phyloP scores from a whole-genome alignment of 2,888 invertebrate genomes.

The Athrips mouffetella region DNA sequence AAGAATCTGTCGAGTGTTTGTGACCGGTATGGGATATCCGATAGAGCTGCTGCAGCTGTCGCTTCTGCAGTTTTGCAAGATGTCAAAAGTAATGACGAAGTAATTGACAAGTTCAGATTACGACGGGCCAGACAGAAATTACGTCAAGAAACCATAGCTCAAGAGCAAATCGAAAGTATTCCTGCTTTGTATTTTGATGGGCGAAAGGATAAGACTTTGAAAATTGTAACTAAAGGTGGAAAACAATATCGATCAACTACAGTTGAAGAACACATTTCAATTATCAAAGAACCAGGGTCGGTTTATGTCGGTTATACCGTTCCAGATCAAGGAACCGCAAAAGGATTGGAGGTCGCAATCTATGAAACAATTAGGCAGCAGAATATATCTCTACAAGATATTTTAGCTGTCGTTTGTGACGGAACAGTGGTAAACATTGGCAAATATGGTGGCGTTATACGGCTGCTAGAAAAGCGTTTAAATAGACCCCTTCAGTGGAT shows the following conservation, averaged over 20 bases:
- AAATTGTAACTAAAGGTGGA: background rate
- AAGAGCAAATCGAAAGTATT: background rate
- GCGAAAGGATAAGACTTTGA: constrained; percentile 4
- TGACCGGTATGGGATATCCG: constrained; percentile 25
- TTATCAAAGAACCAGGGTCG: constrained; percentile 11
- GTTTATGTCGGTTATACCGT: constrained; percentile 10
- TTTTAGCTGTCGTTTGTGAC: background rate
- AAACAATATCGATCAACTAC: background rate
- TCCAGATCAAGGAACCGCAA: constrained; percentile 1
- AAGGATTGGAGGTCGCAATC: background rate
- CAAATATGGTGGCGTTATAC: no score
- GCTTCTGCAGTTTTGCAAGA: constrained; percentile 21
- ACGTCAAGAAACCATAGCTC: background rate
- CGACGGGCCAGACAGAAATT: background rate
- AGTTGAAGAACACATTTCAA: constrained; percentile 9
- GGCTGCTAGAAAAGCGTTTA: no score
- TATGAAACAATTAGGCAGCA: background rate
- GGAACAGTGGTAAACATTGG: no score
- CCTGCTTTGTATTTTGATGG: constrained; percentile 22
- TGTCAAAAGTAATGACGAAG: background rate
- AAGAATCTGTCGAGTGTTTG: constrained; percentile 19
- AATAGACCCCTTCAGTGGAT: no score
- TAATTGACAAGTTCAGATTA: constrained; percentile 14
- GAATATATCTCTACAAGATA: background rate
- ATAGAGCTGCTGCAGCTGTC: constrained; percentile 23